These are phyloP conservation scores for Nicator chloris DNA, from an alignment of 2,113 vertebrate genomes.

Conservation along the genomic window DNA sequence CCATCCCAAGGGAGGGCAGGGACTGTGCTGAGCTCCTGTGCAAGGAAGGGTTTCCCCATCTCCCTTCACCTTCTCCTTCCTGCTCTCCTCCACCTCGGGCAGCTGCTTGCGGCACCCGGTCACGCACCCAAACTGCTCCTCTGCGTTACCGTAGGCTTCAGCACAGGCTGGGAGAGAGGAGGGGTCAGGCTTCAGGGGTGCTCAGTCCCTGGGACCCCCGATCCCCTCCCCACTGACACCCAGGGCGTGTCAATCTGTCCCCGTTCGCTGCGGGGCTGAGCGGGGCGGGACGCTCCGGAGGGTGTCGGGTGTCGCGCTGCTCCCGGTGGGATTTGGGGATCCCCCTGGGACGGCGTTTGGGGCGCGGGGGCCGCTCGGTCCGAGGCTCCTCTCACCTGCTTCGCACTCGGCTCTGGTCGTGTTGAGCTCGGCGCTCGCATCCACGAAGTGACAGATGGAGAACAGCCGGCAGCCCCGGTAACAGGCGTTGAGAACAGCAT, in stretches of 20 bases:
- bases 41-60: not conserved
- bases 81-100: constrained; percentile 80
- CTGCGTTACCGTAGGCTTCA: constrained; percentile 86
- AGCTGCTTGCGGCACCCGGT: constrained; percentile 87
- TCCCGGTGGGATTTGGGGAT: rapidly evolving
- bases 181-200: not conserved
- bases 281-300: not conserved
- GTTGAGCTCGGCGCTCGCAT: constrained; percentile 85
- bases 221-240: rapidly evolving
- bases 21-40: not conserved
- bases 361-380: rapidly evolving
- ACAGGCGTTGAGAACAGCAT: constrained; percentile 89
- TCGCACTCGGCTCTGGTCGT: constrained; percentile 89
- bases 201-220: rapidly evolving
- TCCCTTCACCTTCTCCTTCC: constrained; percentile 81
- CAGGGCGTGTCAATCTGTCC: rapidly evolving
- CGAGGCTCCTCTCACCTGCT: constrained; percentile 76
- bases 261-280: rapidly evolving
- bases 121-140: constrained; percentile 87
- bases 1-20: not conserved
- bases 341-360: not conserved
- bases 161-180: constrained; percentile 77
- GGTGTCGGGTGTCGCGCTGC: rapidly evolving
- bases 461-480: constrained; percentile 95
- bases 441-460: constrained; percentile 97